These are phyloP conservation scores for Etheostoma spectabile DNA, from an alignment of 2,113 vertebrate species.

Conservation along the genomic window DNA sequence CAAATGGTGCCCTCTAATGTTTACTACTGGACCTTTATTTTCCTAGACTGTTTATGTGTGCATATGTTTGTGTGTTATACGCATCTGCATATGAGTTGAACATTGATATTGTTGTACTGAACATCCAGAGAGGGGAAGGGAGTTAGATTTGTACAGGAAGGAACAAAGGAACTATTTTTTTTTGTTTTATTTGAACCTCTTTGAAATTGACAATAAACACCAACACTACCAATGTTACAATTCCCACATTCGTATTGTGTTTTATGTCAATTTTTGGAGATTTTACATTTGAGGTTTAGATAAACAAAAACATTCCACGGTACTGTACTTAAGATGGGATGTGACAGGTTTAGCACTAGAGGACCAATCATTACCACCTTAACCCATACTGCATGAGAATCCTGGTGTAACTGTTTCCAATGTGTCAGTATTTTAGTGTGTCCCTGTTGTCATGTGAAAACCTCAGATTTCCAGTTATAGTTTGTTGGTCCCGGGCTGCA, in stretches of 20 bases:
- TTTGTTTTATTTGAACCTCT: slow-evolving; percentile 21
- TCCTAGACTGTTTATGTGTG: slow-evolving; percentile 21
- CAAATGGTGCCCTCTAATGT: slow-evolving; percentile 67
- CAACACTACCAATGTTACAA: background rate
- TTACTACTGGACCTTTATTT: slow-evolving; percentile 61
- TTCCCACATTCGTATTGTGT: background rate
- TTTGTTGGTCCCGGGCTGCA: slow-evolving; percentile 32
- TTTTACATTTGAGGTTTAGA: slow-evolving; percentile 14
- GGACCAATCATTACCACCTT: slow-evolving; percentile 17
- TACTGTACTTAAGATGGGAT: slow-evolving; percentile 13
- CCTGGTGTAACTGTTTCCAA: slow-evolving; percentile 50
- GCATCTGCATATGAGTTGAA: slow-evolving; percentile 43
- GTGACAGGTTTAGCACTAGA: slow-evolving; percentile 1
- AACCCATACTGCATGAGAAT: slow-evolving; percentile 65
- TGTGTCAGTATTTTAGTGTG: slow-evolving; percentile 54
- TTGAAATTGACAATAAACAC: background rate
- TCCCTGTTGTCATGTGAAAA: slow-evolving; percentile 55
- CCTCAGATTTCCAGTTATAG: slow-evolving; percentile 25
- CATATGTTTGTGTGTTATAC: slow-evolving; percentile 46
- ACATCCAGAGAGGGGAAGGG: slow-evolving; percentile 20
- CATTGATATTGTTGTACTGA: slow-evolving; percentile 32
- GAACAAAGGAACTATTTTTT: slow-evolving; percentile 3
- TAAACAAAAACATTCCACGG: background rate
- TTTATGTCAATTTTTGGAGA: slow-evolving; percentile 6
- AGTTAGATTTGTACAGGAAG: background rate